Base-by-base conservation (phyloP, 2,113 vertebrate genomes). In the Tenrec ecaudatus region DNA sequence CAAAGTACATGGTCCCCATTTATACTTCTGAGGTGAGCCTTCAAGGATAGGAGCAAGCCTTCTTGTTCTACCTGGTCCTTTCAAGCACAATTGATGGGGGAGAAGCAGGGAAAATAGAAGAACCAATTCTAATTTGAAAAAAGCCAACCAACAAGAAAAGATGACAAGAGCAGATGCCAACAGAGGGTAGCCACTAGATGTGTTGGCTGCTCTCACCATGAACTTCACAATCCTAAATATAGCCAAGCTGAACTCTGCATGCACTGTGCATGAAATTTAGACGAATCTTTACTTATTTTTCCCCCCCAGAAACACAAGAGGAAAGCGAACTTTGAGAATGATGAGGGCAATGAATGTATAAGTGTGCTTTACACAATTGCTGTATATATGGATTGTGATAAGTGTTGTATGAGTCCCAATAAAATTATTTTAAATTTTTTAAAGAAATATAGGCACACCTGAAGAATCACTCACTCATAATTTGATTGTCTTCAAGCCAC, bases 381-480 rank as follows among this genome's bases (percentile, higher is more conserved):
- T n/a, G n/a, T n/a, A n/a, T n/a, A n/a, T n/a, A n/a, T n/a, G n/a
- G n/a, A n/a, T n/a, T n/a, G n/a, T n/a, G n/a, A n/a, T n/a, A n/a
- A n/a, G n/a, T n/a, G n/a, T n/a, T n/a, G n/a, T n/a, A n/a, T n/a
- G n/a, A n/a, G n/a, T n/a, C n/a, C n/a, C n/a, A n/a, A n/a, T n/a
- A n/a, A n/a, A n/a, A n/a, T n/a, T n/a, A n/a, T n/a, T 75, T 90
- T 23, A 38, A 58, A 27, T 76, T 57, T 64, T 57, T 25, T 79
- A 16, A 23, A 71, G 12, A 84, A 84, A 91, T 5, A 6, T 10
- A 86, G 31, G 23, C 19, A 66, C 7, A 71, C 0, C 8, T 31
- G 82, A 73, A 9, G 71, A 60, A 64, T 77, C 33, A 73, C 78
- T 89, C 11, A 66, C 90, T 93, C 12, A 20, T 84, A n/a, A 82